Evolutionary conservation across 2,113 vertebrate genomes (phyloP).

Genomic region (Catagonus wagneri): DNA sequence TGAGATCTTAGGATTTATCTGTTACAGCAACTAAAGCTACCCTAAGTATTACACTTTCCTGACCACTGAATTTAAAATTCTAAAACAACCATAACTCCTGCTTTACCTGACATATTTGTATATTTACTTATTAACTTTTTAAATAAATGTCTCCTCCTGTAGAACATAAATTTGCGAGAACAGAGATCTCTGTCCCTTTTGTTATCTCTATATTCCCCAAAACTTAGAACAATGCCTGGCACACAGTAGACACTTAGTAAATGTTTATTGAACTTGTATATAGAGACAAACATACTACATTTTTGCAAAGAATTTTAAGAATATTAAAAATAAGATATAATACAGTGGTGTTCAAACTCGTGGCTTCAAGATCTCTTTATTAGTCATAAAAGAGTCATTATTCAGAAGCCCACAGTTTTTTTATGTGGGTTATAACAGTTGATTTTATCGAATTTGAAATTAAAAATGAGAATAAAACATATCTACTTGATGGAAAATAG

Average conservation of each 20-base stretch:
- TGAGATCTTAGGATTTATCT: background rate
- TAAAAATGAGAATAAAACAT: background rate
- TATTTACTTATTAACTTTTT: background rate
- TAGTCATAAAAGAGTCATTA: background rate
- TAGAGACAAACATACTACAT: background rate
- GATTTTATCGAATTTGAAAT: constrained; percentile 31
- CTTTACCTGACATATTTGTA: background rate
- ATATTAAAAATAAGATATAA: constrained; percentile 3
- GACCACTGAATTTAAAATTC: background rate
- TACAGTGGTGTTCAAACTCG: background rate
- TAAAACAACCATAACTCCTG: background rate
- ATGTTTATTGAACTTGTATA: background rate
- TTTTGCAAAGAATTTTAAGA: background rate
- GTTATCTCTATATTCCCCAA: background rate
- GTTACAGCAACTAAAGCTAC: background rate
- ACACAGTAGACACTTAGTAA: background rate
- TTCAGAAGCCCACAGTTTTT: background rate
- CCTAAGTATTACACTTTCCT: background rate
- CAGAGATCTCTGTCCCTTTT: background rate
- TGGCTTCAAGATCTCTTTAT: background rate
- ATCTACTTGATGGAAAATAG: background rate
- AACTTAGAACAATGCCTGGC: constrained; percentile 1
- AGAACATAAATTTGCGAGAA: constrained; percentile 16
- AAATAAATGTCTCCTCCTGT: background rate
- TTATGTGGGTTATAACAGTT: background rate